Evolutionary conservation across 1,140 invertebrate genomes (phyloP).

Genomic region (Drosophila miranda): DNA sequence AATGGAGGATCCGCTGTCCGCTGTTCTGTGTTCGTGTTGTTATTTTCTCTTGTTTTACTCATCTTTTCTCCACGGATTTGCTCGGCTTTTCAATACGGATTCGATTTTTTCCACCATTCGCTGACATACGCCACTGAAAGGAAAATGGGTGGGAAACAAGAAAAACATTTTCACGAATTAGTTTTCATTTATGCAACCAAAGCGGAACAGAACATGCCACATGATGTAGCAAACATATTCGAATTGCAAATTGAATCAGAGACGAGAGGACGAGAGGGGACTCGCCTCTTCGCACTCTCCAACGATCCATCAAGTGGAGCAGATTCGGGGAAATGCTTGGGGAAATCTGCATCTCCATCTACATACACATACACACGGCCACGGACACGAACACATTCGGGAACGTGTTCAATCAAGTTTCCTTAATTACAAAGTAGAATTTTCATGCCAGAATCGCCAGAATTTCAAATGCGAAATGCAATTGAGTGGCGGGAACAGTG

Average conservation of each 20-base stretch:
- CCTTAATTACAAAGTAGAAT: slow-evolving; percentile 38
- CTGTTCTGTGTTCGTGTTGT: slow-evolving; percentile 47
- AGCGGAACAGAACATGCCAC: neutral
- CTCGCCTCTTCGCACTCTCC: neutral
- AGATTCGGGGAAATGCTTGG: neutral
- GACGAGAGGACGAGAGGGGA: slow-evolving; percentile 37
- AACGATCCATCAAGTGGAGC: neutral
- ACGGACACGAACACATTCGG: neutral
- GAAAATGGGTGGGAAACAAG: slow-evolving; percentile 51
- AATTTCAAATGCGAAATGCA: slow-evolving; percentile 13
- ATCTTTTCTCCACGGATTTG: slow-evolving; percentile 17
- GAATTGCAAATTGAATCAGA: slow-evolving; percentile 64
- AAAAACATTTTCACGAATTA: slow-evolving; percentile 67
- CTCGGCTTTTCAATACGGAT: slow-evolving; percentile 10
- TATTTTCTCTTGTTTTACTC: slow-evolving; percentile 34
- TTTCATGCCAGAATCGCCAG: slow-evolving; percentile 4
- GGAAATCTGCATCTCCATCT: slow-evolving; percentile 22
- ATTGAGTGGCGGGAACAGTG: neutral
- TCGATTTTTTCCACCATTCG: slow-evolving; percentile 52
- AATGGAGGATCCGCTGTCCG: slow-evolving; percentile 32
- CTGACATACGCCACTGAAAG: slow-evolving; percentile 64
- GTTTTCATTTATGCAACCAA: slow-evolving; percentile 65
- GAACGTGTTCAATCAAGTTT: slow-evolving; percentile 35
- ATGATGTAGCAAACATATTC: slow-evolving; percentile 45
- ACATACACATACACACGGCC: too few species aligned